Evolutionary conservation across 2,797 vertebrate species (phyloP).

Genomic region (Sphaeramia orbicularis): DNA sequence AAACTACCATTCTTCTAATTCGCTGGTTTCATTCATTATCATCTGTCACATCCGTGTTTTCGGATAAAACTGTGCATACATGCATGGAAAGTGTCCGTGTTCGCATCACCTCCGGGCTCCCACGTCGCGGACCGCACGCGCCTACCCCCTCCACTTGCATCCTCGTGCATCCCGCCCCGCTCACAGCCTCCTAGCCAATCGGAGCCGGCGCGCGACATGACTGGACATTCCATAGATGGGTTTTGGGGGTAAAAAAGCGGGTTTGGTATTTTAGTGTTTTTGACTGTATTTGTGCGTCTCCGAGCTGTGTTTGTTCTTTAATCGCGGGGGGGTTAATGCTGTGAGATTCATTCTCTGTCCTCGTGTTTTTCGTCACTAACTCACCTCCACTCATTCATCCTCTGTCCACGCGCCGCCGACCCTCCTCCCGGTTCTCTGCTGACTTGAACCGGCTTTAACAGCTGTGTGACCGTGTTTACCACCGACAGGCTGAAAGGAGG

Average conservation of each 20-base stretch:
- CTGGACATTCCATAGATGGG: constrained; percentile 90
- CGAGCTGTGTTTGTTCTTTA: constrained; percentile 25
- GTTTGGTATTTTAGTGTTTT: constrained; percentile 80
- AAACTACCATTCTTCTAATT: neutral
- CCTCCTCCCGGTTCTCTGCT: constrained; percentile 19
- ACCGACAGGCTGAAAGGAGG: constrained; percentile 87
- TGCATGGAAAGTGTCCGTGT: constrained; percentile 17
- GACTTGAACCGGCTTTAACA: constrained; percentile 38
- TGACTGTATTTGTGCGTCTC: constrained; percentile 71
- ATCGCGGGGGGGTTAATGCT: neutral
- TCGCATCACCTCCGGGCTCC: neutral
- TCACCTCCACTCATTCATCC: constrained; percentile 54
- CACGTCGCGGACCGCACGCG: constrained; percentile 39
- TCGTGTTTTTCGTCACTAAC: constrained; percentile 1
- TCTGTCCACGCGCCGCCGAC: constrained; percentile 38
- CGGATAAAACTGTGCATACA: neutral
- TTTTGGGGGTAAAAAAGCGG: constrained; percentile 67
- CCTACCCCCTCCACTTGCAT: constrained; percentile 47
- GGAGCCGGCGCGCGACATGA: constrained; percentile 86
- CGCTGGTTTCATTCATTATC: neutral
- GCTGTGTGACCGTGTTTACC: constrained; percentile 23
- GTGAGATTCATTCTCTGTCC: neutral
- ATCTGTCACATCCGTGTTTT: neutral
- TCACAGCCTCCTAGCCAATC: constrained; percentile 87
- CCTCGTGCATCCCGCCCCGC: constrained; percentile 69